Evolutionary conservation across 2,113 vertebrate species (phyloP), one percentile per base, ranked within the genome.

Genomic region (Caretta caretta): DNA sequence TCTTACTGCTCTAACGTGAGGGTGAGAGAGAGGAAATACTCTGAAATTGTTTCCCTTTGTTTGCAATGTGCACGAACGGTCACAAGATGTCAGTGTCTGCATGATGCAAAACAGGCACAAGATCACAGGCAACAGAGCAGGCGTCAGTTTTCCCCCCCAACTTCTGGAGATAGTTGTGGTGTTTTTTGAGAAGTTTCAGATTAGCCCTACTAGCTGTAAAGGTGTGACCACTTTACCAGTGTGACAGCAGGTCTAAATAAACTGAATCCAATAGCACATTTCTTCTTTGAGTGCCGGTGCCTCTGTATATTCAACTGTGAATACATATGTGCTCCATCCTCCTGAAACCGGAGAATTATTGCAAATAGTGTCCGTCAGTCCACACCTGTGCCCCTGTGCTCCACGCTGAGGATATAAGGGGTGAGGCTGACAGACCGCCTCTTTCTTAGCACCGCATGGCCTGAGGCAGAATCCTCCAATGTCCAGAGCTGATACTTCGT

Each of bases 61-160:
- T 54, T 97, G 98, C 69, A 97, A 50, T 97, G 86, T 88, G 90
- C 84, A 69, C 56, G 3, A 35, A 5, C 76, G 51, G 87, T 96
- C 98, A 97, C 88, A 92, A 98, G 98, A 90, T 98, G 98, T 97
- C 98, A 98, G 92, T 97, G 56, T 97, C 90, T 94, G 90, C 86
- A 76, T 57, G 54, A 27, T 90, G 49, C 48, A 92, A 65, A 95
- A 3, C 80, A 48, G 11, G 19, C 19, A 12, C 0, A 1, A 6
- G 5, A 3, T 54, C n/a, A 3, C 0, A 17, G 90, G 27, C 2
- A 1, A 6, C 62, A 24, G 31, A 3, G 35, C 65, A 69, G 35
- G 17, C 2, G 16, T 80, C n/a, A 48, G 25, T 3, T 42, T 42
- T 51, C 57, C 7, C 1, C 81, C n/a, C 25, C 50, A 38, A 35